These are phyloP conservation scores for Penaeus indicus DNA, from an alignment of 1,140 invertebrate species.

Conservation along the genomic window DNA sequence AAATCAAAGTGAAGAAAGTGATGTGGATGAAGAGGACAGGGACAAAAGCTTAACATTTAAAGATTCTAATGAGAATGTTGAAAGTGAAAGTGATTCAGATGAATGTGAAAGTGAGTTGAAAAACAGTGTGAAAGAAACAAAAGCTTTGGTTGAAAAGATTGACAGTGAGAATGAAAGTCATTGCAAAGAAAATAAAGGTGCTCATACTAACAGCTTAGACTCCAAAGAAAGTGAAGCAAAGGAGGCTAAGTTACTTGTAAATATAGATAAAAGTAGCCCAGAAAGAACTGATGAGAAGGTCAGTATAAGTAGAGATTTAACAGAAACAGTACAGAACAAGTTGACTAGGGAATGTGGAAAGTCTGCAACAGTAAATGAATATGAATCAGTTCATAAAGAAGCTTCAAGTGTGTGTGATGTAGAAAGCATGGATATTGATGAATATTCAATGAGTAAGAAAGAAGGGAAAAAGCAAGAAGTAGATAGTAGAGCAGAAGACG, in stretches of 20 bases:
- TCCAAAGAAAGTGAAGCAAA: background rate
- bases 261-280: background rate
- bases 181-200: background rate
- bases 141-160: background rate
- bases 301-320: background rate
- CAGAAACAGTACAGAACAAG: background rate
- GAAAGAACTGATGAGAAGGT: slow-evolving; percentile 9
- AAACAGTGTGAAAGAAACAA: background rate
- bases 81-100: slow-evolving; percentile 31
- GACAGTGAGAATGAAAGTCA: background rate
- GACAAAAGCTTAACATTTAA: background rate
- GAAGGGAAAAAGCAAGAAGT: slow-evolving; percentile 19
- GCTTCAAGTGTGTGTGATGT: background rate
- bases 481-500: slow-evolving; percentile 66
- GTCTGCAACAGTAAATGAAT: background rate
- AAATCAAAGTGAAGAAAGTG: slow-evolving; percentile 31
- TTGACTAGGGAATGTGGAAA: background rate
- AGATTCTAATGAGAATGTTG: background rate
- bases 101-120: background rate
- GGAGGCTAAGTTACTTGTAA: background rate
- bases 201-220: slow-evolving; percentile 39
- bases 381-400: background rate
- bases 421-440: slow-evolving; percentile 7
- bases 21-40: background rate
- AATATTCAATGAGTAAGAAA: background rate